phyloP scores from a whole-genome alignment of 2,113 vertebrate species.

The Pollimyrus isidori region DNA sequence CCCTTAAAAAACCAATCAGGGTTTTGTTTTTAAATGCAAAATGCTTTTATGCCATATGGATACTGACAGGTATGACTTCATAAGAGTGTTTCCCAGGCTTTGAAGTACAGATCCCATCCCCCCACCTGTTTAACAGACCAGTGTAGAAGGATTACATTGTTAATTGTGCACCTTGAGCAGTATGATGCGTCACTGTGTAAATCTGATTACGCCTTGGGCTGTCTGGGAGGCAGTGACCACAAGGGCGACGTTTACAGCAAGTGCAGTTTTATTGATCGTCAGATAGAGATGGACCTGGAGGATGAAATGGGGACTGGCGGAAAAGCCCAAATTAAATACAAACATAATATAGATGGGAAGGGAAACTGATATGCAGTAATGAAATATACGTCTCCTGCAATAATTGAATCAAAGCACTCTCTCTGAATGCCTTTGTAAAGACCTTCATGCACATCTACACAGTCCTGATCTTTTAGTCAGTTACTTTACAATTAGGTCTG shows the following conservation, averaged over 20 bases:
- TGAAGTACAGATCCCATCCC: not conserved
- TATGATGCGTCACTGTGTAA: not conserved
- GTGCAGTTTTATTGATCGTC: constrained; percentile 23
- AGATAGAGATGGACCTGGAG: constrained; percentile 5
- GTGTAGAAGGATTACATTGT: not conserved
- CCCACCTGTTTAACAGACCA: not conserved
- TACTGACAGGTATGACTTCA: not conserved
- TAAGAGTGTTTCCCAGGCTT: not conserved
- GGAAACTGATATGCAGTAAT: not conserved
- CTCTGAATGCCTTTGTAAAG: not conserved
- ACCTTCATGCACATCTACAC: not conserved
- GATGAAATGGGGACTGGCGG: not conserved
- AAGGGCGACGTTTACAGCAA: not conserved
- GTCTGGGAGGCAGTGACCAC: not conserved
- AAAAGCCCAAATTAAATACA: constrained; percentile 12
- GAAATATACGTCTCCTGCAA: not conserved
- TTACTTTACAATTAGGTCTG: not conserved
- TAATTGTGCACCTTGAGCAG: not conserved
- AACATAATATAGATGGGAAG: not conserved
- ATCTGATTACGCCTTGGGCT: not conserved
- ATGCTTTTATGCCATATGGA: not conserved
- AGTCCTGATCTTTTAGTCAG: not conserved
- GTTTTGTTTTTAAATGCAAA: not conserved
- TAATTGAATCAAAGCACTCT: not conserved
- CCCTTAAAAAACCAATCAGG: not conserved